Conservation (phyloP, 2,888 invertebrate species). For the Podotricha telesiphe region DNA sequence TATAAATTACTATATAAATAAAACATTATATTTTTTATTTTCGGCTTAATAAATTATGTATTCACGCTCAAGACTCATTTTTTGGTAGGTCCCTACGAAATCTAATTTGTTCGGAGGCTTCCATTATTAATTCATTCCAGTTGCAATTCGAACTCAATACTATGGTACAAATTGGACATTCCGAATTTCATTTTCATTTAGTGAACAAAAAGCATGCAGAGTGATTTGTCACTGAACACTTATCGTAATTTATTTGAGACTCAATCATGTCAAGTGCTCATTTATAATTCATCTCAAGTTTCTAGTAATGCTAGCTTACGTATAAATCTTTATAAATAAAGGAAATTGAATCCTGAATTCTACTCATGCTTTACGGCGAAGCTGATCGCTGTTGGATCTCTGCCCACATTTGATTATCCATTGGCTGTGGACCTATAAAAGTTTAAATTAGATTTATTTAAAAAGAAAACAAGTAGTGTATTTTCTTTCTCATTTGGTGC, state of each 20-base stretch:
- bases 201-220: not conserved
- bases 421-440: conserved; percentile 13
- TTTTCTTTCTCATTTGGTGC: not conserved
- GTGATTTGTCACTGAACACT: not conserved
- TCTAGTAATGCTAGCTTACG: not conserved
- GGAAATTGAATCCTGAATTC: conserved; percentile 12
- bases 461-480: not conserved
- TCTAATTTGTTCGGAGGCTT: too few relatives aligned
- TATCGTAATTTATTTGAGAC: not conserved
- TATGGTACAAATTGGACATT: too few relatives aligned
- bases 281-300: conserved; percentile 1
- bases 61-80: too few relatives aligned
- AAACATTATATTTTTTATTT: too few relatives aligned
- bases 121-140: too few relatives aligned
- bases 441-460: conserved; percentile 20
- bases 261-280: not conserved
- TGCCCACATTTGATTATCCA: conserved; percentile 24
- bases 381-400: conserved; percentile 22
- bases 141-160: too few relatives aligned
- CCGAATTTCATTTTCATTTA: too few relatives aligned
- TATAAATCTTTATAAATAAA: conserved; percentile 15
- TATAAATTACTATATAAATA: too few relatives aligned
- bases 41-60: too few relatives aligned
- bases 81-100: too few relatives aligned
- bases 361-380: not conserved